Evolutionary conservation across 2,888 invertebrate species (phyloP).

Genomic region (Scaptomyza tumidula): DNA sequence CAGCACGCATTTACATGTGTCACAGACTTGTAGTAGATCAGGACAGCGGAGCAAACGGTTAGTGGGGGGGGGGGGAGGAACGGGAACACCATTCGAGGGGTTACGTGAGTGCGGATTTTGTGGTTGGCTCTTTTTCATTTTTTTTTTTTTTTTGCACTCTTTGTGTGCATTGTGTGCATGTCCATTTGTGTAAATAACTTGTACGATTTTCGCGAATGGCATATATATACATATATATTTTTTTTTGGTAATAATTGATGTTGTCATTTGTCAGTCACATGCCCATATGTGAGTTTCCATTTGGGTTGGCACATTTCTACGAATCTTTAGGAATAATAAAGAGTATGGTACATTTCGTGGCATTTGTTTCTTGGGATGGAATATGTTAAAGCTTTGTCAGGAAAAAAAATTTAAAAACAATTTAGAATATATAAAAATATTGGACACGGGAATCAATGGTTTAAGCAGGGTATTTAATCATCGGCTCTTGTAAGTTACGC

Average conservation of each 20-base stretch:
- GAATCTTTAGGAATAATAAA: too few species aligned
- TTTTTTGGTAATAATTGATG: slow-evolving; percentile 64
- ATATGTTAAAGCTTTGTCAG: too few species aligned
- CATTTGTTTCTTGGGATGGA: too few species aligned
- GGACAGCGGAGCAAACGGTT: not conserved
- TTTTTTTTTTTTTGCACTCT: slow-evolving; percentile 28
- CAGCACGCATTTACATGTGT: slow-evolving; percentile 81
- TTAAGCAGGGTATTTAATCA: slow-evolving; percentile 15
- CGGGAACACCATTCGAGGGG: not conserved
- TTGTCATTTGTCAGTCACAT: slow-evolving; percentile 60
- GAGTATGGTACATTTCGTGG: too few species aligned
- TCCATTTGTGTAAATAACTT: slow-evolving; percentile 45
- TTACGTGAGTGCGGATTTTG: slow-evolving; percentile 56
- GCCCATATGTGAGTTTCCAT: not conserved
- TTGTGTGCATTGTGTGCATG: slow-evolving; percentile 17
- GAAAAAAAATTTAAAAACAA: too few species aligned
- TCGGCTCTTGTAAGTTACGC: not conserved
- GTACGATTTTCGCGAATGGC: slow-evolving; percentile 12
- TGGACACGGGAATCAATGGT: too few species aligned
- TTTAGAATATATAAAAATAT: too few species aligned
- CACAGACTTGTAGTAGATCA: slow-evolving; percentile 35
- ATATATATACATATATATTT: not conserved
- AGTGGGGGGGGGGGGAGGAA: not conserved
- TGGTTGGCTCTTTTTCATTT: slow-evolving; percentile 32
- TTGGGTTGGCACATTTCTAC: not conserved